Evolutionary conservation across 2,888 invertebrate genomes (phyloP), one percentile per base, ranked within the genome.

Genomic region (Cristatella mucedo): DNA sequence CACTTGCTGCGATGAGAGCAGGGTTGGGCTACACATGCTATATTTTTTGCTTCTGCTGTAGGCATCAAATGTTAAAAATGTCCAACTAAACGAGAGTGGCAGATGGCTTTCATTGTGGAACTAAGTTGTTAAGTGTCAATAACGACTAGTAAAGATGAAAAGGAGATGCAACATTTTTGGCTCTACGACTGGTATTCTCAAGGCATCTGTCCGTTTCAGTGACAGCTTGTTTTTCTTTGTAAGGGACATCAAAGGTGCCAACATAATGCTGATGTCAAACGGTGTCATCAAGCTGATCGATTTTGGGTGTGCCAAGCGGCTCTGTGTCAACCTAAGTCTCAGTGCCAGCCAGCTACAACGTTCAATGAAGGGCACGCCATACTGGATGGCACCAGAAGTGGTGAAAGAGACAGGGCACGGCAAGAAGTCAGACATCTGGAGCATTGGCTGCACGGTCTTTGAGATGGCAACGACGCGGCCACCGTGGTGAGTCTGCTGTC

Each of bases 301-400:
- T 52, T 66, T 66, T 50, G 66, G 66, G 19, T 66, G 66, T 54
- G 66, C 66, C 41, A 66, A 66, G 47, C 50, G 62, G 19, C 46
- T 66, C 20, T 61, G 59, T 47, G 52, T 60, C 40, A 63, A 60
- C 43, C 49, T 60, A 29, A 56, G 57, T 37, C 48, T 56, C 42
- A 55, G 55, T 9, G 47, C 52, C 40, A 53, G 54, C 3, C 54
- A 59, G 44, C 53, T 63, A 24, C 58, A 63, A 22, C 59, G 59
- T 45, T 63, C 63, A 13, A 59, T 63, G 59, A 56, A 60, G 43
- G 64, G 63, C 36, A 67, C 66, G 3, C 64, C 64, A 15, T 66
- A 61, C 41, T 66, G 66, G 66, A 66, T 66, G 65, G 64, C 66
- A 2, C 66, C 66, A 2, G 66, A 66, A 42, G 66, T 66, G 7